phyloP scores from a whole-genome alignment of 2,888 invertebrate genomes.

The Tetragonula carbonaria region DNA sequence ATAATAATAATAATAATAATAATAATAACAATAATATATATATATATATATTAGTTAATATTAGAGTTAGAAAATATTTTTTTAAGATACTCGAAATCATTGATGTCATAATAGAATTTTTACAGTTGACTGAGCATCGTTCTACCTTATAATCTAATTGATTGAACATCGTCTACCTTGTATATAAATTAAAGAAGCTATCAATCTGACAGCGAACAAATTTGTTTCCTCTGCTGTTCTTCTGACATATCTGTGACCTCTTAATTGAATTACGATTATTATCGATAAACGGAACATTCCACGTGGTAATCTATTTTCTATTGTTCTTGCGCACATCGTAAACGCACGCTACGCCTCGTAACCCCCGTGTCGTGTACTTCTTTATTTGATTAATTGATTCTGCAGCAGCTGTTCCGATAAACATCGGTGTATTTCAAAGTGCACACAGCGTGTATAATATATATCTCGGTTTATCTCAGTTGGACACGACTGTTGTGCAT shows the following conservation, averaged over 20 bases:
- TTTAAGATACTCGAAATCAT: neutral
- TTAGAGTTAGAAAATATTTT: too few species aligned
- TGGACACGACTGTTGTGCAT: neutral
- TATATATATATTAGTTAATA: too few species aligned
- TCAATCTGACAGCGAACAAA: too few species aligned
- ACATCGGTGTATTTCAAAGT: neutral
- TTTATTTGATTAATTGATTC: constrained; percentile 26
- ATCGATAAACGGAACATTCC: neutral
- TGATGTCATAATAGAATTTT: neutral
- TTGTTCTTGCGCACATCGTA: constrained; percentile 6
- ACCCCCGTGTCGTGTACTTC: constrained; percentile 7
- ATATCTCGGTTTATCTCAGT: neutral
- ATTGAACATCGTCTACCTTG: too few species aligned
- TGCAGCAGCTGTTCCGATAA: constrained; percentile 1
- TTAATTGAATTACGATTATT: neutral
- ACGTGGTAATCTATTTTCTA: neutral
- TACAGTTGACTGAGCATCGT: too few species aligned
- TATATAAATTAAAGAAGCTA: too few species aligned
- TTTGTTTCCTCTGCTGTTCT: neutral
- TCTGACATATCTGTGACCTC: neutral
- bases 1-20: too few species aligned
- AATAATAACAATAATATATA: too few species aligned
- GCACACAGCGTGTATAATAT: neutral
- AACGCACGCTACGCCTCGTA: neutral
- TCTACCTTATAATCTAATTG: too few species aligned